These are phyloP conservation scores for Synchiropus splendidus DNA, from an alignment of 2,113 vertebrate species.

Conservation along the genomic window DNA sequence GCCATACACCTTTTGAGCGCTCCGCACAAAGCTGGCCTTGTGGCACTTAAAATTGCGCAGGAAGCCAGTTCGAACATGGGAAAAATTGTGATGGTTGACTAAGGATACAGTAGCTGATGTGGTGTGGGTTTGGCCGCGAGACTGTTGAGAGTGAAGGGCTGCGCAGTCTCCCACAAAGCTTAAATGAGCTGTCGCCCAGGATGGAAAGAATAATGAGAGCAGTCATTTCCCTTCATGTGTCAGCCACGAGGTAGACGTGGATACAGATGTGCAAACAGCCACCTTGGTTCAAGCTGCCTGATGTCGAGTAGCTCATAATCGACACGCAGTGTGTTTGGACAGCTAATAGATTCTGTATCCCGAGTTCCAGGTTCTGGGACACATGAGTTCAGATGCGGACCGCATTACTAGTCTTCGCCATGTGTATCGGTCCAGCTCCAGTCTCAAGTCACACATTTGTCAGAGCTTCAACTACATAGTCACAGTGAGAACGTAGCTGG, in stretches of 20 bases:
- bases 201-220: conserved; percentile 22
- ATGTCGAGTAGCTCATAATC: conserved; percentile 28
- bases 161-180: conserved; percentile 15
- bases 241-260: conserved; percentile 16
- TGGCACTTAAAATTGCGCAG: conserved; percentile 28
- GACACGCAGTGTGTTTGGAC: background rate
- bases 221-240: conserved; percentile 18
- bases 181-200: conserved; percentile 15
- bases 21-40: conserved; percentile 47
- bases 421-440: too few species aligned
- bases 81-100: conserved; percentile 30
- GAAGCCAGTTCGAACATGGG: conserved; percentile 33
- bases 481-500: too few species aligned
- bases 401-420: too few species aligned
- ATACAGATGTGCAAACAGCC: conserved; percentile 21
- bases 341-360: too few species aligned
- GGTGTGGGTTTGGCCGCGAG: conserved; percentile 28
- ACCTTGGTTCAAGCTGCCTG: conserved; percentile 7
- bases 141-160: too few species aligned
- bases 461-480: too few species aligned
- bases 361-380: too few species aligned
- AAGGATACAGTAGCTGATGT: conserved; percentile 38
- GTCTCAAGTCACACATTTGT: too few species aligned
- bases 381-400: too few species aligned
- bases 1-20: conserved; percentile 37